phyloP scores from a whole-genome alignment of 2,888 invertebrate species.

The Orchesellides sinensis region DNA sequence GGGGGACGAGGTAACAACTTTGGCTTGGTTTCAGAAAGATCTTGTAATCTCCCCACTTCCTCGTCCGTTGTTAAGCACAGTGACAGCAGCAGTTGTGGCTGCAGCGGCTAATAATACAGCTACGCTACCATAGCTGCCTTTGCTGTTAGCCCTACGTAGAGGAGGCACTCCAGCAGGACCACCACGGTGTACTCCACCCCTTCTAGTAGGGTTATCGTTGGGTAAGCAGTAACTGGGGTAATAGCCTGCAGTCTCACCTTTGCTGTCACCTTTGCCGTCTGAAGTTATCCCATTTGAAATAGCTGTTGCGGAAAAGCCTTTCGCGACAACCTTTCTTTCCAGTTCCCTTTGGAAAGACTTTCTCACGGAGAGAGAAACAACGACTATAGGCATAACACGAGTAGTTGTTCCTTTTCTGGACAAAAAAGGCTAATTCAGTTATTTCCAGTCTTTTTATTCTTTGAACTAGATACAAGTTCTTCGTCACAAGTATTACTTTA shows the following conservation, averaged over 20 bases:
- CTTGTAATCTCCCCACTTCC: slow-evolving; percentile 18
- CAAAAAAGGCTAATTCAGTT: too few species aligned
- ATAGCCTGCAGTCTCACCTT: background rate
- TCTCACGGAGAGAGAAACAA: slow-evolving; percentile 43
- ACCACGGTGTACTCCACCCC: background rate
- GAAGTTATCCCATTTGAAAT: slow-evolving; percentile 36
- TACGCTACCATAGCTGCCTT: slow-evolving; percentile 26
- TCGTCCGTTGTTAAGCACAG: slow-evolving; percentile 26
- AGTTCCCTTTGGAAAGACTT: slow-evolving; percentile 44
- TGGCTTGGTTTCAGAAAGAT: background rate
- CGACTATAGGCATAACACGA: slow-evolving; percentile 46
- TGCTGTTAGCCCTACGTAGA: background rate
- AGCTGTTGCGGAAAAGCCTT: background rate
- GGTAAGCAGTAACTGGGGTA: slow-evolving; percentile 6
- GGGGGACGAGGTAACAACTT: background rate
- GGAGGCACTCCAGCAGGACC: background rate
- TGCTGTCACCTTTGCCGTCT: background rate
- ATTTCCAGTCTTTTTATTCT: too few species aligned
- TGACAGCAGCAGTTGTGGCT: background rate
- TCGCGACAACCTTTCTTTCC: slow-evolving; percentile 20
- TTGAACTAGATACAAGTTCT: too few species aligned
- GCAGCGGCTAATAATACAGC: background rate
- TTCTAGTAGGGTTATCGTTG: background rate
- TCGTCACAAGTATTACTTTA: too few species aligned
- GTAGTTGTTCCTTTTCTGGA: background rate